Evolutionary conservation across 2,797 vertebrate species (phyloP).

Genomic region (Ceryle rudis): DNA sequence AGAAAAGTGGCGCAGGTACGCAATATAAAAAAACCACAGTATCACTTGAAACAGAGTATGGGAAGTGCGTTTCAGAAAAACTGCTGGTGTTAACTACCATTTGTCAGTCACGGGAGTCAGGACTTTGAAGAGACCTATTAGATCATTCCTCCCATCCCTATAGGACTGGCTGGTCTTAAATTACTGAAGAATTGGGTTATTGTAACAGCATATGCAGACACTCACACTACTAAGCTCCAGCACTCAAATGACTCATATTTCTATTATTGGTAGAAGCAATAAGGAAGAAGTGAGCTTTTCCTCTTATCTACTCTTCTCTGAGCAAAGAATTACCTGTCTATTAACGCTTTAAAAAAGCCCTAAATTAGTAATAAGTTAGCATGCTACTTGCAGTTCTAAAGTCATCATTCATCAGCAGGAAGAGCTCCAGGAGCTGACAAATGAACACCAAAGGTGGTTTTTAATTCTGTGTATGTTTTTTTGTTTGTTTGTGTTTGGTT

Average conservation of each 20-base stretch:
- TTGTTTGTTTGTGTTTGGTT: too few species aligned
- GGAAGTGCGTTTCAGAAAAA: neutral
- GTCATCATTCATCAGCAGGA: neutral
- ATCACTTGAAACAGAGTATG: neutral
- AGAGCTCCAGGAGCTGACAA: neutral
- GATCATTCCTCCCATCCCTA: neutral
- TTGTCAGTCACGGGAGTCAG: neutral
- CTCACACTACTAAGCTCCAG: neutral
- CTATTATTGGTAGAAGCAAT: neutral
- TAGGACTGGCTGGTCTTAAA: neutral
- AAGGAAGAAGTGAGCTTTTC: conserved; percentile 8
- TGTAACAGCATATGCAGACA: conserved; percentile 2
- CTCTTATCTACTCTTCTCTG: neutral
- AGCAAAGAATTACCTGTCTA: neutral
- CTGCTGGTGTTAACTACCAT: neutral
- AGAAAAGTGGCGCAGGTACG: neutral
- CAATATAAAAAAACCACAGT: neutral
- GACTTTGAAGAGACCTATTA: neutral
- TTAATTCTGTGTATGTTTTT: neutral
- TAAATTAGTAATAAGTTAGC: neutral
- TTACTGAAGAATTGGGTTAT: conserved; percentile 45
- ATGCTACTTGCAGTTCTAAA: neutral
- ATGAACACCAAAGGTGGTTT: neutral
- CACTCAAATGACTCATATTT: conserved; percentile 4
- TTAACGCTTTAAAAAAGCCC: neutral